These are phyloP conservation scores for Platichthys flesus DNA, from an alignment of 2,113 vertebrate species.

Conservation along the genomic window DNA sequence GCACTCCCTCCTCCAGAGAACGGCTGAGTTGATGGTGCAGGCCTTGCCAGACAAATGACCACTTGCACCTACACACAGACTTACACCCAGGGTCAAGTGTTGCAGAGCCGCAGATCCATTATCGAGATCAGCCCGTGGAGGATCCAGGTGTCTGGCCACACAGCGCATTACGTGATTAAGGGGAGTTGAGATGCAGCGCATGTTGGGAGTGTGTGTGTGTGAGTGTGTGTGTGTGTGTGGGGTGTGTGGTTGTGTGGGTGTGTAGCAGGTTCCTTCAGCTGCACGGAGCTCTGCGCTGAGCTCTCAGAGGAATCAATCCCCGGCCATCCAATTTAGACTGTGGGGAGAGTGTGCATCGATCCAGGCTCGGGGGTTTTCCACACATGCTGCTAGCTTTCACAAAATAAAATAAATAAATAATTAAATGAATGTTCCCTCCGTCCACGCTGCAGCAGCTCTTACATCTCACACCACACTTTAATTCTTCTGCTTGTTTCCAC, in stretches of 20 bases:
- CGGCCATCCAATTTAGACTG: conserved; percentile 64
- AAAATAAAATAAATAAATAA: background rate
- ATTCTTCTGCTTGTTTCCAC: background rate
- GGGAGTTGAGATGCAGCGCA: conserved; percentile 32
- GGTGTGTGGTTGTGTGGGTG: conserved; percentile 4
- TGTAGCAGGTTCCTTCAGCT: conserved; percentile 20
- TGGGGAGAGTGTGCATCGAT: conserved; percentile 49
- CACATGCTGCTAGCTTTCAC: conserved; percentile 1
- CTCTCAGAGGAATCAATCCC: conserved; percentile 67
- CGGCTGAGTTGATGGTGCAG: conserved; percentile 36
- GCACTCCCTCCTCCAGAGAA: conserved; percentile 16
- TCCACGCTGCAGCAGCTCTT: background rate
- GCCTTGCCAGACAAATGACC: conserved; percentile 70
- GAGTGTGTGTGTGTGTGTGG: conserved; percentile 21
- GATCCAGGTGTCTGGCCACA: conserved; percentile 61
- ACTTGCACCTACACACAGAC: conserved; percentile 40
- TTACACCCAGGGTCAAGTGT: conserved; percentile 70
- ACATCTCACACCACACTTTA: background rate
- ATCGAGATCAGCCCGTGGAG: conserved; percentile 60
- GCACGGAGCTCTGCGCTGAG: background rate
- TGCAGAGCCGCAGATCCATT: conserved; percentile 70
- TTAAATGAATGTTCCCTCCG: background rate
- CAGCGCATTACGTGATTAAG: conserved; percentile 61
- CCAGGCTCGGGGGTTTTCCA: conserved; percentile 36
- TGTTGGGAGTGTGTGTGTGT: conserved; percentile 25